Evolutionary conservation across 2,888 invertebrate genomes (phyloP).

Genomic region (Heliconius ethilla): DNA sequence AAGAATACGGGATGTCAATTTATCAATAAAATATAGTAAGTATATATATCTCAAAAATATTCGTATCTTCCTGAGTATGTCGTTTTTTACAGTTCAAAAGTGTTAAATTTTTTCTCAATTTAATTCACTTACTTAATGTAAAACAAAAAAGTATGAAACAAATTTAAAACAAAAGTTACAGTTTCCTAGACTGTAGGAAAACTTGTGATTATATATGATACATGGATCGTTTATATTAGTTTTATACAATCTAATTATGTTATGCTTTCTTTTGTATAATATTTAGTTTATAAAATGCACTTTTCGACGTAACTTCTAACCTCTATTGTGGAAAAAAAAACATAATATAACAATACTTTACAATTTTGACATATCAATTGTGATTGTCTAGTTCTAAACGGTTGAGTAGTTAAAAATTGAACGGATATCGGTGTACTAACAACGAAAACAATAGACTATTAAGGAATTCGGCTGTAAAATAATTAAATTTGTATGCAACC

Average conservation of each 20-base stretch:
- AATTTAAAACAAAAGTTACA: not conserved
- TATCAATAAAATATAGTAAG: too few relatives aligned
- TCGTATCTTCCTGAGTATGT: too few relatives aligned
- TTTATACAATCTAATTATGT: too few relatives aligned
- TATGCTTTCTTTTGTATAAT: not conserved
- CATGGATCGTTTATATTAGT: too few relatives aligned
- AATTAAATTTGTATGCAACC: constrained; percentile 36
- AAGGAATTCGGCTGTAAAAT: constrained; percentile 40
- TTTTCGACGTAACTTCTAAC: not conserved
- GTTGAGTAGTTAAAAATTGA: constrained; percentile 35
- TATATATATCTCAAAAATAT: too few relatives aligned
- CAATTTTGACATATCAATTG: constrained; percentile 12
- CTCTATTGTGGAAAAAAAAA: not conserved
- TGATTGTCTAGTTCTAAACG: constrained; percentile 19
- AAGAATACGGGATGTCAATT: too few relatives aligned
- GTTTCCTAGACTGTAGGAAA: too few relatives aligned
- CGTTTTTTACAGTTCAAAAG: too few relatives aligned
- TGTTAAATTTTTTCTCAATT: too few relatives aligned
- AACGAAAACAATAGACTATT: constrained; percentile 39
- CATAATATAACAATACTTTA: not conserved
- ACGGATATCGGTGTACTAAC: constrained; percentile 45
- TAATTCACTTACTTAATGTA: not conserved
- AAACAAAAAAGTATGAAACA: too few relatives aligned
- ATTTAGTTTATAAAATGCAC: not conserved
- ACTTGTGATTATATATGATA: too few relatives aligned